These are phyloP conservation scores for Capitulum mitella DNA, from an alignment of 2,888 invertebrate genomes.

Conservation along the genomic window DNA sequence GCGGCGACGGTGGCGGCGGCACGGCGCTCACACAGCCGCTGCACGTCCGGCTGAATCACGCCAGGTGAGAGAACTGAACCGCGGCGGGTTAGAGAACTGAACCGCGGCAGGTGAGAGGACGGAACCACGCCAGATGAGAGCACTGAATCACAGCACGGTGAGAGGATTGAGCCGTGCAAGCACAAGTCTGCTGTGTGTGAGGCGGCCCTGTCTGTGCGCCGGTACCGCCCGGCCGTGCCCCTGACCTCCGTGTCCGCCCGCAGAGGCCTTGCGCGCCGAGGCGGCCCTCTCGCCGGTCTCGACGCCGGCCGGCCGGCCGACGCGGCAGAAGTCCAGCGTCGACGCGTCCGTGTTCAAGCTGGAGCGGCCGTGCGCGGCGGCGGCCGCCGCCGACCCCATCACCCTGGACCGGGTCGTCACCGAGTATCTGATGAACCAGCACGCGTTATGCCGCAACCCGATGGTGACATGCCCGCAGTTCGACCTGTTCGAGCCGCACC, in stretches of 20 bases:
- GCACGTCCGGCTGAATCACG: not conserved
- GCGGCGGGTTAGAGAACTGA: too few species aligned
- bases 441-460: slow-evolving; percentile 95
- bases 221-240: too few species aligned
- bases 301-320: not conserved
- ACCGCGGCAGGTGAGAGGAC: too few species aligned
- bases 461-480: slow-evolving; percentile 96
- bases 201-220: too few species aligned
- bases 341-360: not conserved
- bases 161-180: too few species aligned
- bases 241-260: not conserved
- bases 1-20: slow-evolving; percentile 29
- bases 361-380: slow-evolving; percentile 22
- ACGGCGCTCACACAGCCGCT: not conserved
- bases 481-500: slow-evolving; percentile 88
- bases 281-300: not conserved
- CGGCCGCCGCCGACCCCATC: slow-evolving; percentile 44
- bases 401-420: slow-evolving; percentile 88
- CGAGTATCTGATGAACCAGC: slow-evolving; percentile 94
- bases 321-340: not conserved
- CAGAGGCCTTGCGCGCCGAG: not conserved
- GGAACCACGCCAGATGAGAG: too few species aligned
- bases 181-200: too few species aligned
- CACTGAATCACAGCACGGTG: too few species aligned
- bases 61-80: not conserved